A percentile compares a stretch with the other conserved stretches of the same genome.
Conservation (phyloP, 2,113 vertebrate genomes). For the Galemys pyrenaicus region DNA sequence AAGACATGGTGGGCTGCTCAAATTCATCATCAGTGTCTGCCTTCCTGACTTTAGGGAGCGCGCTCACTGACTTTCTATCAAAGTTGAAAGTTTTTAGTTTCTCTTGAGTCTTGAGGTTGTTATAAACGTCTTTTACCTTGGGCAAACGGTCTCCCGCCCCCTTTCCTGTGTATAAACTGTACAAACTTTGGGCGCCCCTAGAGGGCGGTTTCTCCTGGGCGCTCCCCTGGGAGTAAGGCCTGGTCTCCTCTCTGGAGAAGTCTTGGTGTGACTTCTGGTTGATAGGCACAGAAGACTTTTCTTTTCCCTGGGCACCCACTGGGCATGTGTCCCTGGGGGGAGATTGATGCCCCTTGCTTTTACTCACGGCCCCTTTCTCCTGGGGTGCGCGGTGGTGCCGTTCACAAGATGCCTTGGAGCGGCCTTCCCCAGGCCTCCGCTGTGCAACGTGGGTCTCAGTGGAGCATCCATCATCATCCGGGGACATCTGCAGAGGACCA, state of each 20-base stretch:
- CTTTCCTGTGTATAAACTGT: slow-evolving; percentile 69
- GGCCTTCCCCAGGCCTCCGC: slow-evolving; percentile 81
- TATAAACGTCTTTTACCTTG: slow-evolving; percentile 83
- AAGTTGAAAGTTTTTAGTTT: slow-evolving; percentile 71
- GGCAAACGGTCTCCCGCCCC: slow-evolving; percentile 76
- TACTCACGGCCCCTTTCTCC: slow-evolving; percentile 85
- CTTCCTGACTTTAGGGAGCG: slow-evolving; percentile 59
- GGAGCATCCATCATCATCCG: slow-evolving; percentile 77
- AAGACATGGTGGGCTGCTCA: slow-evolving; percentile 94
- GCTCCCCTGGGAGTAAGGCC: slow-evolving; percentile 56
- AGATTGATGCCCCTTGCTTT: slow-evolving; percentile 87
- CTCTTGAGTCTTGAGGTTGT: slow-evolving; percentile 77
- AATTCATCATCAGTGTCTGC: slow-evolving; percentile 88
- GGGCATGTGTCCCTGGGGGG: slow-evolving; percentile 84
- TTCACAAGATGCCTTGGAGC: slow-evolving; percentile 76
- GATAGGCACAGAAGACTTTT: slow-evolving; percentile 67
- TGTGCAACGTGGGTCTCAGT: slow-evolving; percentile 58
- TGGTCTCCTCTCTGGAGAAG: slow-evolving; percentile 81
- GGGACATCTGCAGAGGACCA: slow-evolving; percentile 84
- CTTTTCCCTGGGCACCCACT: slow-evolving; percentile 73
- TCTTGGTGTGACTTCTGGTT: slow-evolving; percentile 81
- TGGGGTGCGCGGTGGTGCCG: slow-evolving; percentile 79
- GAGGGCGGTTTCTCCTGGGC: slow-evolving; percentile 81
- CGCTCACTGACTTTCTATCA: slow-evolving; percentile 59
- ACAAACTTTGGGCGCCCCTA: slow-evolving; percentile 64